Evolutionary conservation across 2,888 invertebrate genomes (phyloP), one percentile per base, ranked within the genome.

Genomic region (Ditylenchus weischeri): DNA sequence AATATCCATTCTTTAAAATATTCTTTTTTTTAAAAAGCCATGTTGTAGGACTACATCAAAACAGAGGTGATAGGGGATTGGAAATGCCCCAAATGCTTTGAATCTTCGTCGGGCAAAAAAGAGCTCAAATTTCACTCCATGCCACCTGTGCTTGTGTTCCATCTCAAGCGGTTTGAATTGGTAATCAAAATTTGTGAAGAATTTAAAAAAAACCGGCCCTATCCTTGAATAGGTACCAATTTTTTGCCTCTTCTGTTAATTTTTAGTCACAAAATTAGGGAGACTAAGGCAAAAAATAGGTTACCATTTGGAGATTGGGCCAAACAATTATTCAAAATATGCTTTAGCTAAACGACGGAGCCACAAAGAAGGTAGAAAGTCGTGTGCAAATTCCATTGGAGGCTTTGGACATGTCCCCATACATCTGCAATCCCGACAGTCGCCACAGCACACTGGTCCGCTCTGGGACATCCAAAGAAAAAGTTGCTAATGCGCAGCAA

Each of bases 91-190:
- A 62, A 66, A 6, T 71, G 71, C 47, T 29, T n/a, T 19, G 66
- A 68, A 54, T 47, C 47, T 36, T 67, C 67, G 13, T 49, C 59
- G 18, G 70, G 70, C 10, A 57, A 51, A n/a, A 70, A 66, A 48
- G 66, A 71, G 49, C 62, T 70, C 19, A 66, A 62, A 29, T 71
- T 71, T 38, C 71, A 71, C 47, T 71, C 71, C 19, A 36, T 71
- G 60, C 71, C 71, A n/a, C 61, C 71, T n/a, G 60, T 71, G 62
- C 71, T 71, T 57, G 62, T 71, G 38, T 71, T 71, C 29, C 71
- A 71, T 64, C 65, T 71, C 35, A 71, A 71, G 35, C 70, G 71
- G 4, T 71, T 71, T 48, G 71, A 71, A 48, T 48, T 70, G 65
- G 71, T 71, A 19, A 36, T 60, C 13, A 13, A 43, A 2, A 10